A percentile compares a stretch with the other conserved stretches of the same genome.
Evolutionary conservation across 1,140 invertebrate genomes (phyloP).

Genomic region (Temnothorax curvispinosus): DNA sequence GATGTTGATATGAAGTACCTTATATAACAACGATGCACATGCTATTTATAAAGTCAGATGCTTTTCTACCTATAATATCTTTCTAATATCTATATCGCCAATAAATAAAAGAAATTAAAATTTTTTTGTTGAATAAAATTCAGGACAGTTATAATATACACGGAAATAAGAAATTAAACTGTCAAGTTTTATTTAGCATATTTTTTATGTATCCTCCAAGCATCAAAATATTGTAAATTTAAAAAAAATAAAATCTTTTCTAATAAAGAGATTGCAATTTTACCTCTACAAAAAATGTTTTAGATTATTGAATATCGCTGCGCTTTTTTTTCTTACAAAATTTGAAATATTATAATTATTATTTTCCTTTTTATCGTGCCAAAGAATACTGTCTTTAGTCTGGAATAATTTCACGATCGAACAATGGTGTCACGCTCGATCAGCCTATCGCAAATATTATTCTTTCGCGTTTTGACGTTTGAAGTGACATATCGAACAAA

Average conservation of each 20-base stretch:
- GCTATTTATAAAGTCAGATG: constrained; percentile 5
- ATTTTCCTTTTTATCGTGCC: neutral
- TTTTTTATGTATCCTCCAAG: constrained; percentile 6
- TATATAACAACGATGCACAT: constrained; percentile 1
- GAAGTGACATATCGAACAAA: constrained; percentile 54
- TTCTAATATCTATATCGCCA: constrained; percentile 4
- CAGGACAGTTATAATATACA: neutral
- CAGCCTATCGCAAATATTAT: constrained; percentile 70
- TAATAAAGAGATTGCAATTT: constrained; percentile 15
- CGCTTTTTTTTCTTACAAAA: neutral
- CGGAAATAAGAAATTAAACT: neutral
- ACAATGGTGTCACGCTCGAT: constrained; percentile 41
- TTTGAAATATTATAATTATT: neutral
- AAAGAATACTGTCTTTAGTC: neutral
- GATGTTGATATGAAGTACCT: neutral
- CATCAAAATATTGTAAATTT: constrained; percentile 12
- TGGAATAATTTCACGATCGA: constrained; percentile 55
- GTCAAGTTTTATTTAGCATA: constrained; percentile 24
- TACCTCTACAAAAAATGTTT: neutral
- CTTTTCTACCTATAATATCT: neutral
- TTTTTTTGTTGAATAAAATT: constrained; percentile 2
- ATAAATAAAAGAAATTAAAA: constrained; percentile 41
- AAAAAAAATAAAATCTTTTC: constrained; percentile 13
- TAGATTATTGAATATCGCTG: neutral
- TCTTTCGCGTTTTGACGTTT: constrained; percentile 62